Conservation (phyloP, 2,113 vertebrate species). For the Rhabdomys dilectus region DNA sequence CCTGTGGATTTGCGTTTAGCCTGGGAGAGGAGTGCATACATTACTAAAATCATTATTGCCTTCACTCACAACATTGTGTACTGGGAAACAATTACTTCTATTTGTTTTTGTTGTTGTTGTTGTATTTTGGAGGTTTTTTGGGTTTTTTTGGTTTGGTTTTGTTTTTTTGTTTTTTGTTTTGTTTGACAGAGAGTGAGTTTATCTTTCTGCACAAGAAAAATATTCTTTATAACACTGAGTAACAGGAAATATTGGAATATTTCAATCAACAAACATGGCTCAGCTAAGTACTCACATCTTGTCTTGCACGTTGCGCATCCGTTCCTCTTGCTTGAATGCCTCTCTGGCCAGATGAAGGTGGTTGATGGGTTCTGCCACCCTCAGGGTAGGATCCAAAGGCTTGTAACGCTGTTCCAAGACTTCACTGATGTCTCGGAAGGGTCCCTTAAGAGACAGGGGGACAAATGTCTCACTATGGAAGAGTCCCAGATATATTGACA, state of each 20-base stretch:
- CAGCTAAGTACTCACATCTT: conserved; percentile 85
- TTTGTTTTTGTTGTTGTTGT: no score
- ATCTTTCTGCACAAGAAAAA: conserved; percentile 62
- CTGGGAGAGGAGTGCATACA: background rate
- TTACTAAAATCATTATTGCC: background rate
- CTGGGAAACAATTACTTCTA: background rate
- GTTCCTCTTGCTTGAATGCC: conserved; percentile 83
- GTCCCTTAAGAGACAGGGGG: conserved; percentile 88
- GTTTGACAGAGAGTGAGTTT: background rate
- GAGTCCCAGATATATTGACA: conserved; percentile 45
- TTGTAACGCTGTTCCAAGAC: conserved; percentile 90
- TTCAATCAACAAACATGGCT: background rate
- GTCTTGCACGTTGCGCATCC: conserved; percentile 78
- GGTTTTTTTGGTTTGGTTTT: no score
- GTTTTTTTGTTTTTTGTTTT: no score
- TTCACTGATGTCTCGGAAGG: conserved; percentile 88
- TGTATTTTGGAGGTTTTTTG: no score
- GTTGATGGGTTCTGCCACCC: conserved; percentile 87
- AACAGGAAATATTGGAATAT: conserved; percentile 58
- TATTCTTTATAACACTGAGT: conserved; percentile 12
- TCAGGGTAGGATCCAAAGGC: conserved; percentile 90
- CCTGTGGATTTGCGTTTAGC: background rate
- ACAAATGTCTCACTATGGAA: conserved; percentile 62
- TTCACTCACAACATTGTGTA: background rate
- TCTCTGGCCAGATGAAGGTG: conserved; percentile 86